A percentile compares a stretch with the other conserved stretches of the same genome.
Evolutionary conservation across 2,113 vertebrate species (phyloP).

Genomic region (Bos indicus): DNA sequence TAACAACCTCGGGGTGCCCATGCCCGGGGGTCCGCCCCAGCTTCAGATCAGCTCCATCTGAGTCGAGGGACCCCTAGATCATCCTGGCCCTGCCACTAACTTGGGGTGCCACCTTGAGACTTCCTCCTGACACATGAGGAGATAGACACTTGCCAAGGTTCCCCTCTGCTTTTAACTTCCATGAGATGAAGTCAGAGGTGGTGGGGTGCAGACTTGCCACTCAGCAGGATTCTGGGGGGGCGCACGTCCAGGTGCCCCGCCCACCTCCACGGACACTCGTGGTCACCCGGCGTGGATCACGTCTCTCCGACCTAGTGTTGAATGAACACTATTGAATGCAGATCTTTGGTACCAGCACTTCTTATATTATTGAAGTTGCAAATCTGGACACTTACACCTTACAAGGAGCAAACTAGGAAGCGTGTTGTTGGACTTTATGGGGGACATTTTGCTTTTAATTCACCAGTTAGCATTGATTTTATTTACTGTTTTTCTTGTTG

Average conservation of each 20-base stretch:
- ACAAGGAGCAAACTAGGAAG: not conserved
- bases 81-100: not conserved
- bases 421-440: not conserved
- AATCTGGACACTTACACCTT: not conserved
- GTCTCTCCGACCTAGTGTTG: too few relatives aligned
- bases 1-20: not conserved
- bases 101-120: not conserved
- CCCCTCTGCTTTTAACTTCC: not conserved
- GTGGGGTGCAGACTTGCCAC: not conserved
- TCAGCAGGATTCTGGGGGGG: not conserved
- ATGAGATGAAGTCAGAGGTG: not conserved
- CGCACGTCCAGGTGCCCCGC: not conserved
- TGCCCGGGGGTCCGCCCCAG: not conserved
- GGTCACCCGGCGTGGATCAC: rapidly evolving
- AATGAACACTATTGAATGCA: not conserved
- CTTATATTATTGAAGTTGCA: not conserved
- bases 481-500: not conserved
- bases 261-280: not conserved
- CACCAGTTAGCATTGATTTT: not conserved
- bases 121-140: not conserved
- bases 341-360: not conserved
- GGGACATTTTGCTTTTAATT: not conserved
- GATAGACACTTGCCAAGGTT: not conserved
- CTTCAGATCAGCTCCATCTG: not conserved
- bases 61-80: not conserved